Evolutionary conservation across 2,888 invertebrate genomes (phyloP).

Genomic region (Meliscaeva auricollis): DNA sequence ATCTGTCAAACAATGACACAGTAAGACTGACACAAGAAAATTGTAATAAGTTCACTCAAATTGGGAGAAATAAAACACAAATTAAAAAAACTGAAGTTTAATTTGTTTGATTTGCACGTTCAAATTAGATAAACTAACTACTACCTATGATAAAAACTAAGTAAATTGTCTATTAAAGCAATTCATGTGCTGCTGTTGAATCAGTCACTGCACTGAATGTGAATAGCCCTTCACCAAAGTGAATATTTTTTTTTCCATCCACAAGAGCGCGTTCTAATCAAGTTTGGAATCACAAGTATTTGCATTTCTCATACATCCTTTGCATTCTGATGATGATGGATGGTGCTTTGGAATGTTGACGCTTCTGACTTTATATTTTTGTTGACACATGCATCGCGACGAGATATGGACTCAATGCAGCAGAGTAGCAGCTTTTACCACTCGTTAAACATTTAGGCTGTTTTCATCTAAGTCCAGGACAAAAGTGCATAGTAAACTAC

Average conservation of each 20-base stretch:
- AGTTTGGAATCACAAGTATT: constrained; percentile 14
- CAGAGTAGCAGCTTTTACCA: neutral
- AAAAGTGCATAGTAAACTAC: constrained; percentile 35
- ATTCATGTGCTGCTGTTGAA: neutral
- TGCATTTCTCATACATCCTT: constrained; percentile 14
- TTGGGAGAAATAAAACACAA: no score
- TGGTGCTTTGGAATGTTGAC: constrained; percentile 5
- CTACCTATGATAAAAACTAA: no score
- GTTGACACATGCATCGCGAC: constrained; percentile 21
- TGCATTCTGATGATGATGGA: neutral
- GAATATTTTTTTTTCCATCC: neutral
- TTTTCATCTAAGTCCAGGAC: constrained; percentile 14
- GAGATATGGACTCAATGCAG: no score
- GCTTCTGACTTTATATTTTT: constrained; percentile 11
- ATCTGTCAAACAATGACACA: no score
- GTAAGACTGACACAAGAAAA: no score
- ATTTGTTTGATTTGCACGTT: no score
- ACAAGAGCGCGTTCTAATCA: constrained; percentile 14
- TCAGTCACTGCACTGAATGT: neutral
- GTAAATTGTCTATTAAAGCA: neutral
- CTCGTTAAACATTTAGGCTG: constrained; percentile 25
- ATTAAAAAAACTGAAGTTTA: no score
- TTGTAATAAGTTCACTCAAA: no score
- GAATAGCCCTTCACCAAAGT: neutral
- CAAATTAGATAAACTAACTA: no score